Evolutionary conservation across 2,113 vertebrate genomes (phyloP), one percentile per base, ranked within the genome.

Genomic region (Peromyscus leucopus): DNA sequence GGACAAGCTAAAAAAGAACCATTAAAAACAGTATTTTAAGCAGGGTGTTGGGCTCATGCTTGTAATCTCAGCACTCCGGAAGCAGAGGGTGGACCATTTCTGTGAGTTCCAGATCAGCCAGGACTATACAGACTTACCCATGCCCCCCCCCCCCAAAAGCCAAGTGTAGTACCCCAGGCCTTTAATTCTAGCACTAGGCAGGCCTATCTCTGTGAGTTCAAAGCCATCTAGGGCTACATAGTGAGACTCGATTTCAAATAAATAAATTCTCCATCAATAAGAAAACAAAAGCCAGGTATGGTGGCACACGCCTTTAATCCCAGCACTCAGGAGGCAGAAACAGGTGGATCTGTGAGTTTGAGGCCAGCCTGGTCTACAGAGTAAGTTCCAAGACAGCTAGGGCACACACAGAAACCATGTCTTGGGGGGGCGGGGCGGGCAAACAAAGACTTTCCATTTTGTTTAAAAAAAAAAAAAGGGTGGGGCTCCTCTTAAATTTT

Each of bases 1-100:
- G 26, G 24, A 72, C 22, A 95, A 94, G 17, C 28, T 78, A 94
- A 94, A 95, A 94, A 26, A 95, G 15, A 33, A 87, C 15, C 48
- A 86, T 75, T 76, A 46, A 55, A 92, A 71, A 61, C 28, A 67
- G 6, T 31, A 87, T 55, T 33, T 42, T 9, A 51, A 55, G 76
- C 31, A 55, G 76, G 31, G 16, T 51, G 17, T 57, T 55, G 19
- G 59, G 39, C 24, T 42, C 26, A 46, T n/a, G 26, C 39, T 63
- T 85, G 24, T 57, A 80, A 80, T 80, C 78, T 51, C 51, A 80
- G 78, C 78, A 57, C 78, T 57, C 31, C 31, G 79, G 51, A 82
- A 48, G 78, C 24, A 51, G 76, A 36, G 48, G 31, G 28, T 36
- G 48, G 79, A 82, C 22, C 57, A 83, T 39, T 22, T 17, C 31